Conservation (phyloP, 2,113 vertebrate species). For the Talpa occidentalis region DNA sequence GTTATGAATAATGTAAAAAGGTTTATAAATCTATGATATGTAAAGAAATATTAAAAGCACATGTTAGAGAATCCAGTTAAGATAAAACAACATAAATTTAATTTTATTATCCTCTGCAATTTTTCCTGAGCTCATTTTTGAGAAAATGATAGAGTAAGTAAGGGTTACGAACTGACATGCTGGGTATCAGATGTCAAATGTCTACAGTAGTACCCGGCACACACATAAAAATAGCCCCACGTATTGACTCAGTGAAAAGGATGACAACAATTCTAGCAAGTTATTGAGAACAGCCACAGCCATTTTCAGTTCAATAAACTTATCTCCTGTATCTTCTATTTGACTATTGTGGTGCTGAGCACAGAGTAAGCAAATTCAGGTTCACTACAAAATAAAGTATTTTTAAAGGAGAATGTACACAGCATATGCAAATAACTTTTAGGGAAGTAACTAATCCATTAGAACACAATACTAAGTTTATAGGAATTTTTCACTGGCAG, state of each 20-base stretch:
- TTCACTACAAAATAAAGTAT: neutral
- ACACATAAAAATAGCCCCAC: neutral
- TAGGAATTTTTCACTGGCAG: constrained; percentile 43
- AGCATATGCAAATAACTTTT: constrained; percentile 17
- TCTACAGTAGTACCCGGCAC: neutral
- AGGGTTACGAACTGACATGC: neutral
- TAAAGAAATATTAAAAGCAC: neutral
- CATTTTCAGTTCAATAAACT: neutral
- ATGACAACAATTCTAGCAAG: neutral
- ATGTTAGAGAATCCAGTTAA: neutral
- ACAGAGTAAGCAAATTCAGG: neutral
- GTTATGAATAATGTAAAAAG: neutral
- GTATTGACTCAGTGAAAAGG: neutral
- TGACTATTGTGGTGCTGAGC: neutral
- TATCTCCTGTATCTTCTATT: neutral
- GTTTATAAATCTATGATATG: neutral
- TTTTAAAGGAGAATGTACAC: neutral
- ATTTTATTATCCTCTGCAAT: constrained; percentile 42
- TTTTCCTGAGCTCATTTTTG: constrained; percentile 11
- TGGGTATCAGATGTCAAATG: neutral
- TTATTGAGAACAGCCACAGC: neutral
- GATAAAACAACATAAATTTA: neutral
- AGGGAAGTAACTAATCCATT: neutral
- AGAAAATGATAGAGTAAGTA: neutral
- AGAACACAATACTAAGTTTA: constrained; percentile 23